Conservation (phyloP, 2,888 invertebrate species). For the Nomada fucata region DNA sequence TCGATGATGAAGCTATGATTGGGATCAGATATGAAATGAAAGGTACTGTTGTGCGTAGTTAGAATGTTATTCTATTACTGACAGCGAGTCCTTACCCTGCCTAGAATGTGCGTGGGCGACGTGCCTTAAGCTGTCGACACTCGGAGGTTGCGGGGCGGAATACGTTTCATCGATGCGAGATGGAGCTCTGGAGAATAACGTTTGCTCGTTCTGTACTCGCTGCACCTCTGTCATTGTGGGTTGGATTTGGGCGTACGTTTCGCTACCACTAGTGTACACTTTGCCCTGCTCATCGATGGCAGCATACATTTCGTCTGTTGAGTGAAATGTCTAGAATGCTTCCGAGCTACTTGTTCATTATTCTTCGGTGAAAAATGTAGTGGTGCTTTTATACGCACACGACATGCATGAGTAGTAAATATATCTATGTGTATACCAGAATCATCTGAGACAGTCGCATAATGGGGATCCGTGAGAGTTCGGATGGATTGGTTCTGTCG, state of each 20-base stretch:
- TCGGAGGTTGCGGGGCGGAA: constrained; percentile 86
- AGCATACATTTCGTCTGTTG: constrained; percentile 94
- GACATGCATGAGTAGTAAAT: neutral
- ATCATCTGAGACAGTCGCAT: constrained; percentile 96
- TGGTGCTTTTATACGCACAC: too few relatives aligned
- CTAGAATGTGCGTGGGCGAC: constrained; percentile 87
- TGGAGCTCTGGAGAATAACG: constrained; percentile 75
- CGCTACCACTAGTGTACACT: constrained; percentile 91
- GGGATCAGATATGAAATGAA: neutral
- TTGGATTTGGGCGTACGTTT: constrained; percentile 94
- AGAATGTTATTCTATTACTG: neutral
- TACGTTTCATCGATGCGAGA: constrained; percentile 77
- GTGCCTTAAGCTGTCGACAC: constrained; percentile 87
- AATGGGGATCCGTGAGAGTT: constrained; percentile 88
- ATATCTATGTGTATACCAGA: constrained; percentile 87
- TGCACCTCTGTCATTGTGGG: constrained; percentile 85
- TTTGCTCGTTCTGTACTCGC: constrained; percentile 80
- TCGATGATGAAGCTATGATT: constrained; percentile 88
- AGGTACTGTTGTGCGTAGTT: neutral
- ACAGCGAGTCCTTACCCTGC: constrained; percentile 84
- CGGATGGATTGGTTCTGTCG: constrained; percentile 80
- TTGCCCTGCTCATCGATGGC: constrained; percentile 92
- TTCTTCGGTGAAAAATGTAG: too few relatives aligned
- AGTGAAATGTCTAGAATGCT: neutral
- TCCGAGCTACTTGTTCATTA: too few relatives aligned